These are phyloP conservation scores for Hartigia nigra DNA, from an alignment of 2,888 invertebrate species.

Conservation along the genomic window DNA sequence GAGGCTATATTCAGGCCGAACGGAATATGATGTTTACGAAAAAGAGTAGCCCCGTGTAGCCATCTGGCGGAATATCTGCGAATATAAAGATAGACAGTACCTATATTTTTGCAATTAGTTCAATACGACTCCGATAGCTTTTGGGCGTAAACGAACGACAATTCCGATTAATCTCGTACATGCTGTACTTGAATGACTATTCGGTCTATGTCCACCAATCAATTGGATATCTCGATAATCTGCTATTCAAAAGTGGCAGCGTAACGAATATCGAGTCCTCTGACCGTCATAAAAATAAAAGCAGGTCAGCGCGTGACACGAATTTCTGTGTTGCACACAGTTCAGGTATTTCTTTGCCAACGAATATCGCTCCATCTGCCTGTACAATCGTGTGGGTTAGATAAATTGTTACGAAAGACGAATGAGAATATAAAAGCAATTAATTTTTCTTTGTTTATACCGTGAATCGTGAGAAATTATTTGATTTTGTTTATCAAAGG, in stretches of 20 bases:
- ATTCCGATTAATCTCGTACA: too few relatives aligned
- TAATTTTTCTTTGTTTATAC: background rate
- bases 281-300: too few relatives aligned
- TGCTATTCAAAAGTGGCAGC: too few relatives aligned
- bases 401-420: background rate
- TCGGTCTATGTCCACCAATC: too few relatives aligned
- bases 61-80: background rate
- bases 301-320: too few relatives aligned
- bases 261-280: too few relatives aligned
- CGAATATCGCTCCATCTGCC: background rate
- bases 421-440: background rate
- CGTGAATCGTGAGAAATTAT: background rate
- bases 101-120: slow-evolving; percentile 1
- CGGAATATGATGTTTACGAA: too few relatives aligned
- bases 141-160: slow-evolving; percentile 3
- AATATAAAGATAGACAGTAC: background rate
- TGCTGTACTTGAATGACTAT: too few relatives aligned
- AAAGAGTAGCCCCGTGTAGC: too few relatives aligned
- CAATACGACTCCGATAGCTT: background rate
- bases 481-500: background rate
- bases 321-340: too few relatives aligned
- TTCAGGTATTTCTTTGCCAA: background rate
- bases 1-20: too few relatives aligned
- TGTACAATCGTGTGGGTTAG: background rate
- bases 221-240: too few relatives aligned